Conservation (phyloP, 1,140 invertebrate genomes). For the Galleria mellonella region DNA sequence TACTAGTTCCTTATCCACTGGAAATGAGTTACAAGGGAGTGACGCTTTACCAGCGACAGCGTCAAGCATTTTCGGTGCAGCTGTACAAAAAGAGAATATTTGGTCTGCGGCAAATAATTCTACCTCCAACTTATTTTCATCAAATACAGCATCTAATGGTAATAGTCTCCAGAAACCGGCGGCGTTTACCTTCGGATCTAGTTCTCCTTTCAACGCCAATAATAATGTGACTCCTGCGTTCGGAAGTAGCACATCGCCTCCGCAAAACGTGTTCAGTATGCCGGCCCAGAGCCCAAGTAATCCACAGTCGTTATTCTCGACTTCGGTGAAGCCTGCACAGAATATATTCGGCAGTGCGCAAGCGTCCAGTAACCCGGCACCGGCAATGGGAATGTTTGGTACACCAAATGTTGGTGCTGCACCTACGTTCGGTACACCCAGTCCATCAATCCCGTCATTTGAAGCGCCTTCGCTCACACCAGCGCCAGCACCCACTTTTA, state of each 20-base stretch:
- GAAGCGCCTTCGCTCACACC: conserved; percentile 22
- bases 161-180: conserved; percentile 13
- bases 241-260: conserved; percentile 16
- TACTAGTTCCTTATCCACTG: background rate
- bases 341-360: conserved; percentile 33
- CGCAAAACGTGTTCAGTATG: conserved; percentile 38
- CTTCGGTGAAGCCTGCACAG: conserved; percentile 10
- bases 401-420: conserved; percentile 17
- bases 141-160: conserved; percentile 4
- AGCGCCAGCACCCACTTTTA: conserved; percentile 30
- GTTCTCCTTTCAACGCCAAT: conserved; percentile 9
- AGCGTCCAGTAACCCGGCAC: conserved; percentile 16
- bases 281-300: conserved; percentile 19
- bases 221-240: conserved; percentile 18
- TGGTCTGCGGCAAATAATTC: conserved; percentile 8
- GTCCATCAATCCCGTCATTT: conserved; percentile 26
- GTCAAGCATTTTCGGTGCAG: conserved; percentile 22
- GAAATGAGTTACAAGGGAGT: too few species aligned
- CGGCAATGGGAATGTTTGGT: conserved; percentile 35
- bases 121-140: conserved; percentile 11
- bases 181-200: conserved; percentile 15
- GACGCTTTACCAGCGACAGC: background rate
- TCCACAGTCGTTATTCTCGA: conserved; percentile 28
- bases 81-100: conserved; percentile 17
- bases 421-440: conserved; percentile 33